These are phyloP conservation scores for Aphidius gifuensis DNA, from an alignment of 1,140 invertebrate genomes.

Conservation along the genomic window DNA sequence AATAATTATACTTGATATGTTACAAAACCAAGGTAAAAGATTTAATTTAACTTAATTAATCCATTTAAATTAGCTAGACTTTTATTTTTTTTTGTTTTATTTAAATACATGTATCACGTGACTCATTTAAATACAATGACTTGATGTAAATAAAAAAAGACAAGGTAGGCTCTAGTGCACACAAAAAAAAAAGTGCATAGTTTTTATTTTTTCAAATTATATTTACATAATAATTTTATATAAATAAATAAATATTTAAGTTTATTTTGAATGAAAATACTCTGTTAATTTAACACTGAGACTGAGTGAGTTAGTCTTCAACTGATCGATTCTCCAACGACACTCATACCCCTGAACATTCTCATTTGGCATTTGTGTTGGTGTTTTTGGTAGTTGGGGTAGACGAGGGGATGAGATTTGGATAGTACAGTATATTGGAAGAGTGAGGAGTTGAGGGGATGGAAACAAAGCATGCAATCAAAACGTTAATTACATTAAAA, in stretches of 20 bases:
- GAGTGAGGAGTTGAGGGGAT: slow-evolving; percentile 33
- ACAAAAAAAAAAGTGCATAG: no score
- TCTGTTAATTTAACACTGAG: no score
- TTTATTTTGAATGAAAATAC: no score
- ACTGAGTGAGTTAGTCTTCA: no score
- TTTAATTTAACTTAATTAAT: slow-evolving; percentile 41
- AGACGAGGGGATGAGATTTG: slow-evolving; percentile 26
- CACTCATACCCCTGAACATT: neutral
- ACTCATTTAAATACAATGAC: slow-evolving; percentile 14
- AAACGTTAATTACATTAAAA: slow-evolving; percentile 58
- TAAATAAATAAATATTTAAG: no score
- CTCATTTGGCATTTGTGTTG: slow-evolving; percentile 1
- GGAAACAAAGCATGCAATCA: slow-evolving; percentile 56
- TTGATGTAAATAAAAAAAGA: slow-evolving; percentile 2
- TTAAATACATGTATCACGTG: slow-evolving; percentile 3
- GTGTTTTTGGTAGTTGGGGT: neutral
- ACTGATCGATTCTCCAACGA: no score
- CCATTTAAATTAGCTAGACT: slow-evolving; percentile 38
- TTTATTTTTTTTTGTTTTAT: slow-evolving; percentile 4
- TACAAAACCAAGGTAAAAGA: slow-evolving; percentile 20
- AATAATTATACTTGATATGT: slow-evolving; percentile 29
- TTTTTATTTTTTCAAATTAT: no score
- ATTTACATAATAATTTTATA: no score
- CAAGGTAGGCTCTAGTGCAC: no score
- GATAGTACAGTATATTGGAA: slow-evolving; percentile 1